A percentile compares a stretch with the other conserved stretches of the same genome.
Conservation (phyloP, 92 coral and sea anemone genomes). For the Epizoanthus illoricatus region DNA sequence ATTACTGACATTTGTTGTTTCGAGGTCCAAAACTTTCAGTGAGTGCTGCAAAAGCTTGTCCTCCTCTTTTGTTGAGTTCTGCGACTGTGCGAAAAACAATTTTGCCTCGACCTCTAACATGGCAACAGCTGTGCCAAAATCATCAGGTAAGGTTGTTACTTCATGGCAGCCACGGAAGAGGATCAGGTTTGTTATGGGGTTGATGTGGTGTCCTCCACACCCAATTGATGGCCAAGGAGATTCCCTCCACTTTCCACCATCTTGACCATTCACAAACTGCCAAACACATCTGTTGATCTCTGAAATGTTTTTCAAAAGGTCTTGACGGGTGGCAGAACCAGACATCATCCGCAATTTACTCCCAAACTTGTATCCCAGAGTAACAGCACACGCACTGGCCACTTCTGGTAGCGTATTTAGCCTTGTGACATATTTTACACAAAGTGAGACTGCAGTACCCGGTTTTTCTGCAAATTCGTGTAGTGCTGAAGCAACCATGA, state of each 20-base stretch:
- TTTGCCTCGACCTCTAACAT: constrained; percentile 69
- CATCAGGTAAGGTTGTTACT: constrained; percentile 44
- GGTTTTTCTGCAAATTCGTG: constrained; percentile 96
- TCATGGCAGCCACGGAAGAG: constrained; percentile 62
- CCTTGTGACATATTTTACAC: constrained; percentile 80
- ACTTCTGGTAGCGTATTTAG: constrained; percentile 81
- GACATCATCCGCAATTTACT: constrained; percentile 78
- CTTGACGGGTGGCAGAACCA: constrained; percentile 63
- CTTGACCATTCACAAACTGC: constrained; percentile 62
- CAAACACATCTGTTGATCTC: constrained; percentile 91
- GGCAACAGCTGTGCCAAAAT: constrained; percentile 63
- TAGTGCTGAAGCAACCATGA: constrained; percentile 91
- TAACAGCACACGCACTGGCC: constrained; percentile 58
- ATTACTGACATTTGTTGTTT: constrained; percentile 50
- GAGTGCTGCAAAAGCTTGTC: constrained; percentile 62
- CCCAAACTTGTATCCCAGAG: constrained; percentile 67
- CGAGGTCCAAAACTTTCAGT: constrained; percentile 71
- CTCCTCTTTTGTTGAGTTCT: constrained; percentile 14
- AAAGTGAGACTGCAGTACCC: constrained; percentile 80
- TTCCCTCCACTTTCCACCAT: constrained; percentile 45
- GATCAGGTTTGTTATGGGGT: constrained; percentile 69
- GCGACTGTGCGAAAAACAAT: constrained; percentile 72
- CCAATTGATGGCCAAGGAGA: constrained; percentile 64
- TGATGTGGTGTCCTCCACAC: constrained; percentile 49
- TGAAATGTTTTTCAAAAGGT: constrained; percentile 72